Conservation (phyloP, 1,140 invertebrate genomes). For the Nephila pilipes region DNA sequence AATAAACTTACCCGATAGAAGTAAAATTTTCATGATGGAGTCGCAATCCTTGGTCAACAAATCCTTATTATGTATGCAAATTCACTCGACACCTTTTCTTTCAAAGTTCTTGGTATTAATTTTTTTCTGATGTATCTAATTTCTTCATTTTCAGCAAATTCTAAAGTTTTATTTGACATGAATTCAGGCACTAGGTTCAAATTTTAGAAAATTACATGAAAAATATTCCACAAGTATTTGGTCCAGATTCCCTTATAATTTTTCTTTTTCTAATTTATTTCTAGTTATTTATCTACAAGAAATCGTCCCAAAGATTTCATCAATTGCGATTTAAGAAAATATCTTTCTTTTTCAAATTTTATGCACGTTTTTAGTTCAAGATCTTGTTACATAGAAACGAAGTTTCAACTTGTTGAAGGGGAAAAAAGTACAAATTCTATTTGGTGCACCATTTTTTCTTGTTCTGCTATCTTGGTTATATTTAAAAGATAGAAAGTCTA, state of each 20-base stretch:
- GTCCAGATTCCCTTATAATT: neutral
- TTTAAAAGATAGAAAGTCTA: neutral
- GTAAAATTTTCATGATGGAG: neutral
- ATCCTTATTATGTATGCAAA: neutral
- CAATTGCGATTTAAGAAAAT: neutral
- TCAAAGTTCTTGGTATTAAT: neutral
- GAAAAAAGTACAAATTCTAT: no score
- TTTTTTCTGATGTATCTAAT: neutral
- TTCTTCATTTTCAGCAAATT: neutral
- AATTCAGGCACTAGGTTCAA: neutral
- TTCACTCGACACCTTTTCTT: neutral
- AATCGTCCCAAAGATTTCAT: neutral
- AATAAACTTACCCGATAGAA: neutral
- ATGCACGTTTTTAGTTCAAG: neutral
- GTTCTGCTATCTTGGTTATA: no score
- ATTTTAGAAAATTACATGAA: neutral
- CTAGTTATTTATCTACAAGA: neutral
- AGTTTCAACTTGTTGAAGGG: no score
- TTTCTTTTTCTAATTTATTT: neutral
- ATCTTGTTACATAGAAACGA: neutral
- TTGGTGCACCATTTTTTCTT: no score
- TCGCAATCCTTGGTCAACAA: neutral
- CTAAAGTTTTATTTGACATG: neutral
- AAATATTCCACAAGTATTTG: neutral
- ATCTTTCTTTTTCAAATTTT: neutral